Conservation (phyloP, 2,113 vertebrate species). For the Hystrix brachyura region DNA sequence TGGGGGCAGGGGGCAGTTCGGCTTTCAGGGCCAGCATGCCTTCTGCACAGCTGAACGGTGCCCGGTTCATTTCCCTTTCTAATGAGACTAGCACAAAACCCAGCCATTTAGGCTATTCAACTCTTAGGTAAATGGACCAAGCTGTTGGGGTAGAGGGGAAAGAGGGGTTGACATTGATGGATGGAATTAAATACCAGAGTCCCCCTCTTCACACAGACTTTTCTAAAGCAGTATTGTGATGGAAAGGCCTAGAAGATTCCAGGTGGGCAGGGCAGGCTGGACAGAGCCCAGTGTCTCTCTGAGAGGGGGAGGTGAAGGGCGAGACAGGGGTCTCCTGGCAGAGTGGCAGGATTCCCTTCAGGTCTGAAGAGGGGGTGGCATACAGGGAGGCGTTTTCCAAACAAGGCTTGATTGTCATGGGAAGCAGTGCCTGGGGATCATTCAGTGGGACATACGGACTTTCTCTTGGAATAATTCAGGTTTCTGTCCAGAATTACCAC, state of each 20-base stretch:
- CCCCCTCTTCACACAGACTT: conserved; percentile 74
- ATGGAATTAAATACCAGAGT: conserved; percentile 81
- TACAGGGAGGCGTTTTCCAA: background rate
- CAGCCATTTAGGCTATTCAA: conserved; percentile 83
- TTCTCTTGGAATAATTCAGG: background rate
- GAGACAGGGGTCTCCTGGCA: background rate
- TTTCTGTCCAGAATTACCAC: conserved; percentile 28
- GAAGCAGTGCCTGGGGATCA: background rate
- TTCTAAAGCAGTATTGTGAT: conserved; percentile 83
- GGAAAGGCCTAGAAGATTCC: conserved; percentile 71
- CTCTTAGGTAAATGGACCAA: conserved; percentile 81
- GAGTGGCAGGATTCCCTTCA: conserved; percentile 44
- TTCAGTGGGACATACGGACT: background rate
- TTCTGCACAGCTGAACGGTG: conserved; percentile 79
- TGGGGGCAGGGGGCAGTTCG: conserved; percentile 10
- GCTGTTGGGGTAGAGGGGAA: conserved; percentile 79
- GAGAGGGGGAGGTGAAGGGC: background rate
- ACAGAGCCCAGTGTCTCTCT: conserved; percentile 67
- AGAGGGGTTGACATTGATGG: conserved; percentile 82
- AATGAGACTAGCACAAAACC: conserved; percentile 82
- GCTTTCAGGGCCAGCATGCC: conserved; percentile 72
- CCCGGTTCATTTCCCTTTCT: conserved; percentile 85
- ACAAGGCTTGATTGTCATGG: conserved; percentile 3
- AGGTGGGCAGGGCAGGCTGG: conserved; percentile 79
- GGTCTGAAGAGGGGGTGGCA: conserved; percentile 1